Evolutionary conservation across 1,140 invertebrate species (phyloP).

Genomic region (Eueides isabella): DNA sequence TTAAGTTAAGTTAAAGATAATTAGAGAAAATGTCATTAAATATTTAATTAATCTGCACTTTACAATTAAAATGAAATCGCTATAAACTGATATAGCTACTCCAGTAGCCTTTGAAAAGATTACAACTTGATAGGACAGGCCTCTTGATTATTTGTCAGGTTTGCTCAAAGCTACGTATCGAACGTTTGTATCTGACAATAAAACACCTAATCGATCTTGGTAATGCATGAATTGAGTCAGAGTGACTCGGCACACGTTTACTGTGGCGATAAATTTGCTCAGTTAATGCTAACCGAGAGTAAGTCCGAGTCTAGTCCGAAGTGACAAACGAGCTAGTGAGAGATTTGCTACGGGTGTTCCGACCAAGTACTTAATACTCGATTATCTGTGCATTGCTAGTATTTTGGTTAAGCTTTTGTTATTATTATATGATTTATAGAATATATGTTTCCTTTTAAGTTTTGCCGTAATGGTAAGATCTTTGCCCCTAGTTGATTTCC

Average conservation of each 20-base stretch:
- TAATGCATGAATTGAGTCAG: slow-evolving; percentile 41
- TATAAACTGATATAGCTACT: neutral
- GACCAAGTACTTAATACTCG: slow-evolving; percentile 46
- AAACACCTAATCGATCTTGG: slow-evolving; percentile 34
- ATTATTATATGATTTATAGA: neutral
- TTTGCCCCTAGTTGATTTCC: too few relatives aligned
- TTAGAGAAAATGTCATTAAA: slow-evolving; percentile 7
- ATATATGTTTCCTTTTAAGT: neutral
- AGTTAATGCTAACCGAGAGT: slow-evolving; percentile 47
- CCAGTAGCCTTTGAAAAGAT: neutral
- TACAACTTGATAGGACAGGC: neutral
- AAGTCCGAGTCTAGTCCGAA: slow-evolving; percentile 51
- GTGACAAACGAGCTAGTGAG: slow-evolving; percentile 58
- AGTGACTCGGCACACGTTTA: slow-evolving; percentile 53
- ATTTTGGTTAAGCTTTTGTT: neutral
- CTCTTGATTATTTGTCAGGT: neutral
- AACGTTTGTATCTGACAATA: slow-evolving; percentile 26
- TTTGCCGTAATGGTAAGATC: neutral
- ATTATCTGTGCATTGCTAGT: slow-evolving; percentile 28
- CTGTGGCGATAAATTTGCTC: slow-evolving; percentile 57
- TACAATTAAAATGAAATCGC: neutral
- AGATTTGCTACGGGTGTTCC: slow-evolving; percentile 52
- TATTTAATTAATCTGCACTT: neutral
- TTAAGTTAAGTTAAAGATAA: neutral
- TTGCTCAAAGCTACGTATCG: slow-evolving; percentile 6